Base-by-base conservation (phyloP, 2,113 vertebrate genomes). In the Diphyllodes magnificus region DNA sequence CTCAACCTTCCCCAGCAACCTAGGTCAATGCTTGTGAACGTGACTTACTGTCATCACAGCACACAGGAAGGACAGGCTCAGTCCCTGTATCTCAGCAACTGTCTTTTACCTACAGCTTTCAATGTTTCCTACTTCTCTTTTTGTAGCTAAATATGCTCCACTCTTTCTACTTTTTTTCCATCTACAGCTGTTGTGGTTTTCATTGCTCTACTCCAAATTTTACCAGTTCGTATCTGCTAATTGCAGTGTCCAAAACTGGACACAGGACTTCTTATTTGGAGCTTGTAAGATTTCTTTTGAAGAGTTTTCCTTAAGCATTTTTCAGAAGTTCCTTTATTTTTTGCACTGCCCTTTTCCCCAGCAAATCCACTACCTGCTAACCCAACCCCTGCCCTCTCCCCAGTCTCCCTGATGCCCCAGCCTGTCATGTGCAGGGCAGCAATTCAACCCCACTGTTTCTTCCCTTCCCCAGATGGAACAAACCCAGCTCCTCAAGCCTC, bases 341-440 rank as follows among this genome's bases (percentile, higher is more conserved):
- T 82, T 53, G 11, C 8, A 47, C 28, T 15, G 19, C 12, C 28
- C 6, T 73, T 64, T 65, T 50, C 50, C 59, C 42, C 39, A 71
- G 10, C 3, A 69, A 49, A n/a, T 45, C 23, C 33, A 7, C 9
- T 37, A 25, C 15, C 16, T 59, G 9, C 25, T 60, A 56, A 16
- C 9, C 40, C 47, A 85, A 12, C 4, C 24, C 19, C 39, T 71
- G 65, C 25, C 12, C 13, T 76, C 53, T 72, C 13, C 30, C 13
- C 54, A 47, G 0, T 6, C 9, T 17, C 22, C 15, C n/a, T 11
- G 18, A 19, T 2, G 3, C 10, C 14, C 9, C 3, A 35, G 5
- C 10, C 9, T 1, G 2, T 33, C 4, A 0, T 28, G 50, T 42
- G 30, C 9, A 39, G 76, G 47, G 33, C 20, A 49, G 15, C 11